Base-by-base conservation (phyloP, 2,797 vertebrate species). In the Micromesistius poutassou region DNA sequence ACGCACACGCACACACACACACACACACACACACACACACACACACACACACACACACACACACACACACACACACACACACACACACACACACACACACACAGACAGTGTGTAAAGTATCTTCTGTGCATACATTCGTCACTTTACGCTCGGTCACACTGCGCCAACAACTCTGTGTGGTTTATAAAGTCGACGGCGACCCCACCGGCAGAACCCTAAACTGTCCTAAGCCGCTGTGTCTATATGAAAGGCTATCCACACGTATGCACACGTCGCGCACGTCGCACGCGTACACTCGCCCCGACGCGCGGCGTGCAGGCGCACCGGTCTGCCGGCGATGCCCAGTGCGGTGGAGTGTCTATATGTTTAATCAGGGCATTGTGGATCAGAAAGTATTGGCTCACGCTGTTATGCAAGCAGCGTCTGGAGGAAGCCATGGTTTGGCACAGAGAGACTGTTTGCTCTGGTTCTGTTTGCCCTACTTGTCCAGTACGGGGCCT, bases 381-480 rank as follows among this genome's bases (percentile, higher is more conserved):
- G 75, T 84, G 84, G 84, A 84, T 85, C 68, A 84, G 46, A 14
- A 83, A 75, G 66, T 81, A 80, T 84, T 86, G 78, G 81, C 79
- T 80, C 86, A 85, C 40, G 1, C 50, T 55, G 81, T 90, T 91
- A 87, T 84, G 89, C 86, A 91, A 91, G 84, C 85, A 25, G 75
- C 82, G 82, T 87, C 88, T 88, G 84, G 78, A 87, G 81, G 84
- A 85, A 90, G 87, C 86, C 79, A 74, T 75, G 73, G 79, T 74
- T 78, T 89, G 88, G 87, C 86, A 82, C 68, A 14, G 46, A 74
- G 79, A 72, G 12, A 10, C 55, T 85, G 85, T 90, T 88, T 87
- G 86, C 86, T 86, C 82, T 76, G 75, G 83, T 83, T 89, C 72
- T 88, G 36, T 86, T 86, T 88, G 87, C 82, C 88, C 88, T 87